These are phyloP conservation scores for Drosophila ironensis DNA, from an alignment of 1,140 invertebrate species.

Conservation along the genomic window DNA sequence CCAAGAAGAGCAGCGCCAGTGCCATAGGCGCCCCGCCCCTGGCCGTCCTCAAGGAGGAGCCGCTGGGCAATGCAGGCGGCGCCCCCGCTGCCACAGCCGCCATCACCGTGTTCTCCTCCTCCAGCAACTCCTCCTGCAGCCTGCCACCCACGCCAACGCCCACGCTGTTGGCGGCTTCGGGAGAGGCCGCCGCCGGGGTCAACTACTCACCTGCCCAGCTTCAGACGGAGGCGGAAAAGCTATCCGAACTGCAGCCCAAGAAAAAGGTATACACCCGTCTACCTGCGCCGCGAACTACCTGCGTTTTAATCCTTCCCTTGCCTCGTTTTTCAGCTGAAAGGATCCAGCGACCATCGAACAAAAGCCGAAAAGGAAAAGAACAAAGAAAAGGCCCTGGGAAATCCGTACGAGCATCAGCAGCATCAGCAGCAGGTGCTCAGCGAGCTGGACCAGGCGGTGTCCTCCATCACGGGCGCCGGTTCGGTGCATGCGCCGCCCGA, in stretches of 20 bases:
- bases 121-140: slow-evolving; percentile 75
- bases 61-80: neutral
- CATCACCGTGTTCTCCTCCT: slow-evolving; percentile 71
- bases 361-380: slow-evolving; percentile 61
- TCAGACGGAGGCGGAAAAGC: slow-evolving; percentile 28
- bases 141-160: slow-evolving; percentile 62
- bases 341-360: slow-evolving; percentile 56
- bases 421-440: slow-evolving; percentile 59
- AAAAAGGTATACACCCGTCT: slow-evolving; percentile 53
- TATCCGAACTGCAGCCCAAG: slow-evolving; percentile 51
- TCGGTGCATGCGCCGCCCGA: slow-evolving; percentile 22
- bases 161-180: slow-evolving; percentile 21
- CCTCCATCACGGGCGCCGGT: slow-evolving; percentile 57
- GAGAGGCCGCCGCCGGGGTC: slow-evolving; percentile 14
- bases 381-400: slow-evolving; percentile 41
- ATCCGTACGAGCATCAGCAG: slow-evolving; percentile 46
- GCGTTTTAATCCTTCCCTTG: neutral
- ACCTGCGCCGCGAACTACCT: too few species aligned
- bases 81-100: slow-evolving; percentile 3
- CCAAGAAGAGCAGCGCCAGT: slow-evolving; percentile 46
- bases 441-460: slow-evolving; percentile 73
- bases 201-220: slow-evolving; percentile 51
- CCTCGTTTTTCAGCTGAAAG: slow-evolving; percentile 42
- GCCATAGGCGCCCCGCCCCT: slow-evolving; percentile 31
- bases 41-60: slow-evolving; percentile 33